Evolutionary conservation across 1,140 invertebrate species (phyloP), one percentile per base, ranked within the genome.

Genomic region (Ladona fulva): DNA sequence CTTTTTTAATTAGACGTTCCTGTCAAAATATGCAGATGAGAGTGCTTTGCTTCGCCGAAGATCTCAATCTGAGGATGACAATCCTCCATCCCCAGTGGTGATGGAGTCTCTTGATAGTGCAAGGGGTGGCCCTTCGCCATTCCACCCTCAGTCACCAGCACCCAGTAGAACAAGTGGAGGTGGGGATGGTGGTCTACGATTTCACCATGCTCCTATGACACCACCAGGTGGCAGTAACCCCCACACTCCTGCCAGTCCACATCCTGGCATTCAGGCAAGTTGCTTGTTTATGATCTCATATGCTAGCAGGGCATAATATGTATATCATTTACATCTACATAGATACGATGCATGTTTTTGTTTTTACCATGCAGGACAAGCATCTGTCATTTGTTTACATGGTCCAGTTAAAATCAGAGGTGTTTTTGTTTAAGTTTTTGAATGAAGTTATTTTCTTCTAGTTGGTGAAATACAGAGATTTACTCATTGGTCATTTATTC

Each of bases 1-100:
- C 78, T 75, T 78, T 78, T 81, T 81, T 82, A 66, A 6, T 83
- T 1, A 93, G 91, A 90, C 93, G 0, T 98, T 98, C 85, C 85
- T 98, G 10, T 96, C 93, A 5, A 94, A 97, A 85, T 97, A 97
- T 83, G 95, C 97, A 12, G 96, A 97, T 81, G 96, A 98, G 82
- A 93, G 90, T 77, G 92, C 93, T 0, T 89, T 93, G 44, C 79
- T 83, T 19, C 86, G 94, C 66, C 85, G 95, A 0, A 87, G 93
- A 77, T 95, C 93, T 6, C 91, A 97, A 79, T 95, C 94, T 19
- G 96, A 98, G 84, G 97, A 99, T 83, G 96, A 98, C 82, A 97
- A 98, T 87, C 96, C 96, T 14, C 94, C 96, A 0, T 98, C 96
- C 1, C 95, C 95, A 0, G 92, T 96, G 77, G 91, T 94, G 8